Evolutionary conservation across 2,888 invertebrate genomes (phyloP), one percentile per base, ranked within the genome.

Genomic region (Amorpha juglandis): DNA sequence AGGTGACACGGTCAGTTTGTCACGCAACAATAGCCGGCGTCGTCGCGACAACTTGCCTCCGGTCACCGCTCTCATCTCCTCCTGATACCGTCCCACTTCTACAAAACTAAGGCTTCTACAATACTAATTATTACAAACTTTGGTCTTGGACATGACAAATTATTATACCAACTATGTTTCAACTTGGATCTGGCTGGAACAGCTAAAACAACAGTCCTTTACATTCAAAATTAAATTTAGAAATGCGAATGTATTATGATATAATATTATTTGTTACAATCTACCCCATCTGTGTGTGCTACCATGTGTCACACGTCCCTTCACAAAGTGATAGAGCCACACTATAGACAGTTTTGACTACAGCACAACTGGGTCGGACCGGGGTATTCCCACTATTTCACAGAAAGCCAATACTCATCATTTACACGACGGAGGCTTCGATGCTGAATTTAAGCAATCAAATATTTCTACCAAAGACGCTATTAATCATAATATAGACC

Each of bases 61-160:
- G 38, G 38, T 38, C 35, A 51, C 21, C 38, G 55, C 38, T 16
- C 38, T 16, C 38, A 55, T 55, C 38, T 33, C 38, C 9, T 1
- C 55, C 55, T 35, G 55, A 55, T 55, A 55, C 35, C 9, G 11
- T 1, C 38, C 21, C 0, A 16, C 38, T 16, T 27, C 27, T 33
- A 9, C 12, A 27, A 27, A 3, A 4, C 27, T 27, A 3, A 27
- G n/a, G 27, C 27, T 27, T 3, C 38, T 3, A 55, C 55, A 35
- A 55, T 55, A 55, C 35, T 55, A 38, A 55, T 55, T 38, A 55
- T 55, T 55, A 35, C 35, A n/a, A 35, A 9, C 55, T 38, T 16
- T n/a, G 4, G 2, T 27, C 27, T 27, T 27, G 4, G 27, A 27
- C 38, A 38, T n/a, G 38, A 55, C 16, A 55, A 16, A 55, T 55